Base-by-base conservation (phyloP, 1,140 invertebrate genomes). In the Helicoverpa zea region DNA sequence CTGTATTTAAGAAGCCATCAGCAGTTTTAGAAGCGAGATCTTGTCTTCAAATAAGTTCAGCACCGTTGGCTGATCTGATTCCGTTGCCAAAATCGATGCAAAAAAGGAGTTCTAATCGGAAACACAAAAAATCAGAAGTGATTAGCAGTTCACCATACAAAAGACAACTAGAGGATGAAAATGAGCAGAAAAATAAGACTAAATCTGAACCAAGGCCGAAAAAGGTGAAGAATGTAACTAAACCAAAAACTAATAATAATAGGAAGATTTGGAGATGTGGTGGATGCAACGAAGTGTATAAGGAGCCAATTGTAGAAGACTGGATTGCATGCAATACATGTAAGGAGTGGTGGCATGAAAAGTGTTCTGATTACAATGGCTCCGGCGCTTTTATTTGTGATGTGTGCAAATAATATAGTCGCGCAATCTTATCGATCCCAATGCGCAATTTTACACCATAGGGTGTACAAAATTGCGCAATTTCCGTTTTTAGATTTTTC, bases 401-500 rank as follows among this genome's bases (percentile, higher is more conserved):
- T 78, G 0, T 78, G 13, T 63, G 75, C 75, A 56, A 56, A 78
- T 78, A 66, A 78, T 14, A 35, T 52, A 64, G 75, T 78, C 52
- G 59, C 49, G 75, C 75, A 78, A 78, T 64, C 18, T 78, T 78
- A 78, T 64, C 75, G 75, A 64, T 52, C 18, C 29, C 23, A 52
- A 64, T 47, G 75, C 75, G 75, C 61, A 78, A 64, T 78, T 64
- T 78, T 78, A 78, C 61, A 78, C 75, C 9, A 0, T 30, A 52
- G 14, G 75, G 49, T 76, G 75, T 78, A n/a, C n/a, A 78, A 78
- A 78, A 78, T 78, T 78, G 49, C 59, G 75, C 75, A 66, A 54
- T 52, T 78, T 16, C 59, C 49, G n/a, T 14, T 64, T 30, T 56
- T 61, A 66, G 75, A 78, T 78, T 78, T 78, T 64, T 3, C 0